These are phyloP conservation scores for Ctenopoma kingsleyae DNA, from an alignment of 2,797 vertebrate species.

Conservation along the genomic window DNA sequence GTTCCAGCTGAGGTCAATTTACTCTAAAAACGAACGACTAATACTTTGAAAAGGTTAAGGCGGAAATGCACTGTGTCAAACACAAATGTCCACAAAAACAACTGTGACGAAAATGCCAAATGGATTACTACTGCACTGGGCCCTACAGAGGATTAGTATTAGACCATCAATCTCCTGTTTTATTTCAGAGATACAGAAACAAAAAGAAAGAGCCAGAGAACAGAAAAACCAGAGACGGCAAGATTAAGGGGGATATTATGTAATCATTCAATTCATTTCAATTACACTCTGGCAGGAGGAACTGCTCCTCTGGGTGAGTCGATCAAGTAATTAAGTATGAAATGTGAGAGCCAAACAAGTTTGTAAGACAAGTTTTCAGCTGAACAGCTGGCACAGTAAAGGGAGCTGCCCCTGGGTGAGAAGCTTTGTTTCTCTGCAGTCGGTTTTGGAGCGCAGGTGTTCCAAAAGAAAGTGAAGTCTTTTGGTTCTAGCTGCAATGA, in stretches of 20 bases:
- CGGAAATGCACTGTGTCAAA: slow-evolving; percentile 31
- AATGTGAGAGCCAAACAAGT: slow-evolving; percentile 53
- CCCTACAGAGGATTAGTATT: slow-evolving; percentile 36
- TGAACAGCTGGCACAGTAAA: slow-evolving; percentile 45
- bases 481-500: too few relatives aligned
- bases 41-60: slow-evolving; percentile 35
- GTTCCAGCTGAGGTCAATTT: slow-evolving; percentile 27
- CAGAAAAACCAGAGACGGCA: not conserved
- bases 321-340: slow-evolving; percentile 36
- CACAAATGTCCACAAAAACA: slow-evolving; percentile 43
- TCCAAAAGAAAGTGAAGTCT: not conserved
- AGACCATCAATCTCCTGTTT: slow-evolving; percentile 41
- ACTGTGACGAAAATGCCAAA: slow-evolving; percentile 28
- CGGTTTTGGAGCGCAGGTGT: not conserved
- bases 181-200: slow-evolving; percentile 26
- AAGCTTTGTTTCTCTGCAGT: slow-evolving; percentile 16
- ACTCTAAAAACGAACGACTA: slow-evolving; percentile 5
- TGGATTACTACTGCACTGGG: slow-evolving; percentile 41
- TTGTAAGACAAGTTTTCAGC: slow-evolving; percentile 32
- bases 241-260: slow-evolving; percentile 44
- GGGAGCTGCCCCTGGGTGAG: slow-evolving; percentile 33
- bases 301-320: slow-evolving; percentile 37
- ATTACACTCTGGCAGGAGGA: slow-evolving; percentile 29
- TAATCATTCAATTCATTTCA: slow-evolving; percentile 54
- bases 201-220: slow-evolving; percentile 15